Evolutionary conservation across 1,140 invertebrate species (phyloP), one percentile per base, ranked within the genome.

Genomic region (Hermetia illucens): DNA sequence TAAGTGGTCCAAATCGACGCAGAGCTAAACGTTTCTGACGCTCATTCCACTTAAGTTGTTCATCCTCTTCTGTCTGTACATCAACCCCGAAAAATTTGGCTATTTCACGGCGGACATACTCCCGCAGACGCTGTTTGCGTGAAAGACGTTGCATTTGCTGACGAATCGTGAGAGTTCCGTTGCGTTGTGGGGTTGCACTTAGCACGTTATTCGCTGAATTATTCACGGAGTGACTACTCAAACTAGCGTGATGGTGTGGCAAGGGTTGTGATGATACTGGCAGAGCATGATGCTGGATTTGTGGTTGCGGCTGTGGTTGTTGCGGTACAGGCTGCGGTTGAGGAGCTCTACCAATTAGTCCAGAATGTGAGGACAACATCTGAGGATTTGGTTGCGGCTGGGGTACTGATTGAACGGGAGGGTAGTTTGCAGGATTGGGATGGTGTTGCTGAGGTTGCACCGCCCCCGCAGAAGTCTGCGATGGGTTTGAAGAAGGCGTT

Each of bases 21-120:
- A 60, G 39, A 0, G 77, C 77, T 52, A 82, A 65, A 29, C 79
- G 66, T 42, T 74, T 71, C 38, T 79, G 68, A 38, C 79, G 55
- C 38, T 79, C 76, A 34, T 76, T 56, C 79, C 79, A 82, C 49
- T 74, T 53, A 20, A 66, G 58, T 44, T 65, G 70, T 49, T 81
- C 74, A 5, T 67, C 56, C 1, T 66, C 61, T 52, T 80, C 77
- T 2, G 70, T 71, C 40, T 71, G 68, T 31, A 72, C 68, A 45
- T 79, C 71, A 8, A 82, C 72, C 5, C 79, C 79, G 48, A 82
- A 82, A 55, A 82, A 82, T 27, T 69, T 71, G 0, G 75, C 71
- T 9, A 78, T 76, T 49, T 79, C 75, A 21, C 69, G 65, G 44
- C 68, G 73, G 44, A 82, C 70, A 51, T 77, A 81, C 43, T 71